phyloP scores from a whole-genome alignment of 2,888 invertebrate genomes.

The Mimas tiliae region DNA sequence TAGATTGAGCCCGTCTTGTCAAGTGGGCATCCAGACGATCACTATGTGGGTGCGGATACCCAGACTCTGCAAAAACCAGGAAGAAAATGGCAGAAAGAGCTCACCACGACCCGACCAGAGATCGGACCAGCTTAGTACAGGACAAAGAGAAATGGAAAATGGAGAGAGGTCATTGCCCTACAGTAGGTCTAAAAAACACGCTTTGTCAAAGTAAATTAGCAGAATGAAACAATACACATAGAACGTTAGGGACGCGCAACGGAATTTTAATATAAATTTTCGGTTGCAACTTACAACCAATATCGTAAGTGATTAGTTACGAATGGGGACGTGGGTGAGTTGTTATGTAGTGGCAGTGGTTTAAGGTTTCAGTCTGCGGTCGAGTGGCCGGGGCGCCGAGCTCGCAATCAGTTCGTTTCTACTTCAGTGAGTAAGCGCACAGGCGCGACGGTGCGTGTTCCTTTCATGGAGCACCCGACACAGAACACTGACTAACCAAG shows the following conservation, averaged over 20 bases:
- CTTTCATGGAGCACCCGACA: conserved; percentile 29
- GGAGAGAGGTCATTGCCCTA: no score
- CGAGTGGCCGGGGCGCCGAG: conserved; percentile 62
- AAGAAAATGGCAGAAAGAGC: no score
- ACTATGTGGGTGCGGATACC: no score
- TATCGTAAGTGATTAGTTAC: conserved; percentile 46
- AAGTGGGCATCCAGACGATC: no score
- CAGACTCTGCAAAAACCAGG: no score
- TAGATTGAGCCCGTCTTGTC: no score
- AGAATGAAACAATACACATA: neutral
- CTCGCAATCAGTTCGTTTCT: conserved; percentile 60
- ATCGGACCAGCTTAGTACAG: no score
- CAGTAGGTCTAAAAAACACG: no score
- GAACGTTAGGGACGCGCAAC: neutral
- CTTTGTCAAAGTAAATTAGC: neutral
- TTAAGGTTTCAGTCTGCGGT: conserved; percentile 72
- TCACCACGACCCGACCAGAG: no score
- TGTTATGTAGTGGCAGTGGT: conserved; percentile 55
- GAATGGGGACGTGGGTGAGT: conserved; percentile 45
- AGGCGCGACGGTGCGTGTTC: conserved; percentile 33
- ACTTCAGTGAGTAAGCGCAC: conserved; percentile 45
- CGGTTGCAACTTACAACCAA: conserved; percentile 34
- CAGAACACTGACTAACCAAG: conserved; percentile 5
- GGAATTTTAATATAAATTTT: conserved; percentile 31
- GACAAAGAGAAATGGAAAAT: no score